Percentiles rank a stretch among this genome's conserved stretches.
Conservation (phyloP, 2,797 vertebrate genomes). For the Onychomys torridus region DNA sequence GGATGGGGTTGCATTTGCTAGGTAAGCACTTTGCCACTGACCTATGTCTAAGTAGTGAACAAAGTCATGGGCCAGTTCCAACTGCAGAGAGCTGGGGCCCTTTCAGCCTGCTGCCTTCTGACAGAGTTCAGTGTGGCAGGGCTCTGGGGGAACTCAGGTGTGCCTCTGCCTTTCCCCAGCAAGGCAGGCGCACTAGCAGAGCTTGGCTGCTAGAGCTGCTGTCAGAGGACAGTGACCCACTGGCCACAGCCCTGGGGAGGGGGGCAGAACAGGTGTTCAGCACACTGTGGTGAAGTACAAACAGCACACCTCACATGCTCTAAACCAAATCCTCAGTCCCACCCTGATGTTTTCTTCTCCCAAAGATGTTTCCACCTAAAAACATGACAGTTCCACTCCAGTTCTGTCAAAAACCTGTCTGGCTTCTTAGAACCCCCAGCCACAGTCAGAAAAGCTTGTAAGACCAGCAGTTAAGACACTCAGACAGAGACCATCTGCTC, state of each 20-base stretch:
- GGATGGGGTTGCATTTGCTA: neutral
- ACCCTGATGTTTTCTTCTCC: neutral
- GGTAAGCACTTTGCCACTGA: neutral
- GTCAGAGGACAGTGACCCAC: neutral
- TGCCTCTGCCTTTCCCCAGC: neutral
- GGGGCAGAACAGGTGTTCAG: neutral
- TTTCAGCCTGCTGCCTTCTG: neutral
- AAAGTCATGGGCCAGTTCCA: neutral
- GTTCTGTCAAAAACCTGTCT: neutral
- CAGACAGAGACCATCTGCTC: neutral
- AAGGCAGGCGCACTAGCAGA: neutral
- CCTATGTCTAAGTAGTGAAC: neutral
- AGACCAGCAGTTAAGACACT: neutral
- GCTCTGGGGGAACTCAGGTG: neutral
- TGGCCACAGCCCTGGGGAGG: neutral
- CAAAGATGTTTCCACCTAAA: neutral
- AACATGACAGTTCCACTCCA: neutral
- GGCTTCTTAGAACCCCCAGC: neutral
- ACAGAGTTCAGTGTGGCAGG: neutral
- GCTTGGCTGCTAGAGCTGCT: neutral
- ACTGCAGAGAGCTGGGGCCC: neutral
- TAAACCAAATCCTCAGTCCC: neutral
- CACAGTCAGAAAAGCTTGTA: neutral
- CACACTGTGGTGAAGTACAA: neutral
- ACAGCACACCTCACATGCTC: neutral